Base-by-base conservation (phyloP, 1,140 invertebrate genomes). In the Atta texana region DNA sequence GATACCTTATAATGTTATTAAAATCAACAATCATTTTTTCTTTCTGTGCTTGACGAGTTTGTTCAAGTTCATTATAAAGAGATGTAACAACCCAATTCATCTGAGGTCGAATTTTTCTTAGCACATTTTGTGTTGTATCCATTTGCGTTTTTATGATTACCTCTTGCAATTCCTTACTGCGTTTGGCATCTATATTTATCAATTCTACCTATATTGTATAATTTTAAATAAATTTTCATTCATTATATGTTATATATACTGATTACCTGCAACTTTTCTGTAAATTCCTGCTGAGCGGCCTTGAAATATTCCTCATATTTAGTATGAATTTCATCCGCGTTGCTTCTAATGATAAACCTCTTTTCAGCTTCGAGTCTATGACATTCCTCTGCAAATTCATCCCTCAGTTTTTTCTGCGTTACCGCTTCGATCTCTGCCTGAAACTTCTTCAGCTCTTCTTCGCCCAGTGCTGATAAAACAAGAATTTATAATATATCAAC, bases 21-120 rank as follows among this genome's bases (percentile, higher is more conserved):
- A 95, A 94, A 85, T 95, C 93, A 44, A 89, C 88, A n/a, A 93
- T 92, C 64, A 94, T 94, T 24, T 90, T 92, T 14, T 92, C 72
- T 28, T 78, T 91, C 72, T 94, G 88, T 2, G 87, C 87, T 8
- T 64, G 84, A 72, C 91, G 75, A 72, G 91, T 89, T 68, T 90
- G 68, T 3, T 93, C 87, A 51, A 95, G 91, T 72, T 94, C 89
- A 39, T 90, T 80, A n/a, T 93, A 87, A n/a, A 95, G 49, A 16
- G 87, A 80, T 14, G 74, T 71, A 2, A 93, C 61, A 18, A 93
- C 71, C 12, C 88, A 78, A 34, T 76, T 80, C 16, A 93, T 93
- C 85, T 95, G 91, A 28, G 90, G 89, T 0, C 91, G 92, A 55
- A 95, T 85, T 86, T 91, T 93, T 63, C 91, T 86, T 18, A 93